Conservation (phyloP, 2,113 vertebrate genomes). For the Otis tarda region DNA sequence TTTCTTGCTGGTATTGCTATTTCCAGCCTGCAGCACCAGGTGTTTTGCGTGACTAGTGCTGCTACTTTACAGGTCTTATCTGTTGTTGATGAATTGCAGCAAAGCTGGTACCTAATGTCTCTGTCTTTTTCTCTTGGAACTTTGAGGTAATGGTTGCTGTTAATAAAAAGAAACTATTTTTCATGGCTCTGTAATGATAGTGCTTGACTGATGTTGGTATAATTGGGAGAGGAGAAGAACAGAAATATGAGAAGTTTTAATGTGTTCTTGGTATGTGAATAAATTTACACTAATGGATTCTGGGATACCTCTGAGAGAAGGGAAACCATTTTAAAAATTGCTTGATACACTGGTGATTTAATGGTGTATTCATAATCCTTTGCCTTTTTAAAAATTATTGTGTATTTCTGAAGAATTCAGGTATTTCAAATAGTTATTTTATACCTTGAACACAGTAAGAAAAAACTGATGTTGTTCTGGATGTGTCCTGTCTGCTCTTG, state of each 20-base stretch:
- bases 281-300: neutral
- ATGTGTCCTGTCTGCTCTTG: neutral
- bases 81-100: neutral
- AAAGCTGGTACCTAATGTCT: neutral
- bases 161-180: rapidly evolving
- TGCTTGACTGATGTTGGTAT: neutral
- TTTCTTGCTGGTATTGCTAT: neutral
- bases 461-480: neutral
- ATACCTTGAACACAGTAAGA: neutral
- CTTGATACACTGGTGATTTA: neutral
- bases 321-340: neutral
- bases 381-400: neutral
- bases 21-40: neutral
- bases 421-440: neutral
- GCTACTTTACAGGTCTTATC: neutral
- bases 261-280: neutral
- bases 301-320: neutral
- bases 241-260: neutral
- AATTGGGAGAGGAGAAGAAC: neutral
- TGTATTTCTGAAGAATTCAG: neutral
- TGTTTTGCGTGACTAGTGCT: neutral
- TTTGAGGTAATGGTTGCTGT: neutral
- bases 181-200: neutral
- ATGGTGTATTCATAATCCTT: neutral
- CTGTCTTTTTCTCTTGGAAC: neutral